Evolutionary conservation across 2,113 vertebrate species (phyloP), one percentile per base, ranked within the genome.

Genomic region (Engystomops pustulosus): DNA sequence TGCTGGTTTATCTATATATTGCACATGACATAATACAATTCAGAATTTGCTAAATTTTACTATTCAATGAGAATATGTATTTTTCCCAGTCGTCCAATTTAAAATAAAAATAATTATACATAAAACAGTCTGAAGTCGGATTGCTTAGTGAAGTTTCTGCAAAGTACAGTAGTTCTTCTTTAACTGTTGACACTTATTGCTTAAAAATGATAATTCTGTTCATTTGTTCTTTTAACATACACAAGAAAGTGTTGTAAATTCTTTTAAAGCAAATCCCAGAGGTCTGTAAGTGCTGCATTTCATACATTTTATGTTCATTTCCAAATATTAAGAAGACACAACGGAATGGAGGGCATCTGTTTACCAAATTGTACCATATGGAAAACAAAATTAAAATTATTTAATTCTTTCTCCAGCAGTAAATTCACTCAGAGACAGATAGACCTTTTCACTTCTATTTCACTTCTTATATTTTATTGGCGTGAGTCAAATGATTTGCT

Each of bases 301-400:
- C 70, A 45, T 67, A 55, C 55, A 75, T 83, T 83, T 83, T 83
- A 83, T 75, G 69, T 83, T 83, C 55, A 65, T 83, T 83, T 83
- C 60, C 55, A 65, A 72, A 76, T 83, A 74, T 65, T 76, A 83
- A 65, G 41, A 65, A 76, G 27, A 62, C 81, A 75, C 81, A 75
- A 47, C 75, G 81, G 70, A 83, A 75, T 83, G 53, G n/a, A 27
- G 30, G 38, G 71, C 81, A 72, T 74, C 68, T 82, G 68, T 62
- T 82, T 82, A 60, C 36, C 36, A 82, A 60, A 27, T 72, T 44
- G 60, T 74, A 74, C 68, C 47, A 58, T 44, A 82, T 55, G 55
- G 71, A 18, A 83, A 83, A 76, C 23, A 38, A 75, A 51, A 76
- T 75, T 49, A 36, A 65, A 83, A 83, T 75, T 32, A 83, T 83